Evolutionary conservation across 2,113 vertebrate species (phyloP).

Genomic region (Dunckerocampus dactyliophorus): DNA sequence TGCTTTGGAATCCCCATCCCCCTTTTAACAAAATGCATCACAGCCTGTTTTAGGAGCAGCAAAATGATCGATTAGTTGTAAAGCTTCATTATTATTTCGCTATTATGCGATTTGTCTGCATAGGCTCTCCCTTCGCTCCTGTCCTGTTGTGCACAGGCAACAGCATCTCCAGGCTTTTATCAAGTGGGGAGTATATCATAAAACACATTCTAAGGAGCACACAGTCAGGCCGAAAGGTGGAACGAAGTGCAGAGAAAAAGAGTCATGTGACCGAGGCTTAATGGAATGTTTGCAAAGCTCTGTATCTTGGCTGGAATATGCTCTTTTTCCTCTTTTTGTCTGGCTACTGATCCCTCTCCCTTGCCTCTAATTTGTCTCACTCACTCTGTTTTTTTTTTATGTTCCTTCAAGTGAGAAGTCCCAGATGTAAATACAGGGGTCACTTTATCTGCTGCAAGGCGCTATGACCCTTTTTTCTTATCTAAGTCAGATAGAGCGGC

Average conservation of each 20-base stretch:
- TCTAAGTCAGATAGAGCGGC: conserved; percentile 20
- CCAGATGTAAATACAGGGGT: conserved; percentile 34
- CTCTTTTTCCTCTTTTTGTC: conserved; percentile 8
- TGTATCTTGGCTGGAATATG: conserved; percentile 12
- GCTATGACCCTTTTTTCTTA: conserved; percentile 25
- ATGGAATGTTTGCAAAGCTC: conserved; percentile 20
- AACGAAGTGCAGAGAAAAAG: conserved; percentile 30
- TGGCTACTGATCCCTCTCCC: conserved; percentile 3
- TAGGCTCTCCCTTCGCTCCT: conserved; percentile 59
- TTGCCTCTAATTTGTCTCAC: conserved; percentile 29
- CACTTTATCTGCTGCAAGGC: conserved; percentile 34
- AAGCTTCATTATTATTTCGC: conserved; percentile 12
- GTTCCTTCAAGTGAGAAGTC: conserved; percentile 38
- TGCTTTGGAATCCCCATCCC: too few relatives aligned
- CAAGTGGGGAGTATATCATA: conserved; percentile 57
- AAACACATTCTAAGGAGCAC: conserved; percentile 54
- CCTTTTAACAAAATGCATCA: too few relatives aligned
- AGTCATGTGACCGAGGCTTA: conserved; percentile 21
- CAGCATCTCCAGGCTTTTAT: conserved; percentile 57
- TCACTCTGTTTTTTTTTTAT: conserved; percentile 25
- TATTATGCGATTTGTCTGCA: conserved; percentile 47
- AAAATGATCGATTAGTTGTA: not conserved
- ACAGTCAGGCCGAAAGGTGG: conserved; percentile 41
- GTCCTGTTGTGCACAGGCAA: conserved; percentile 61
- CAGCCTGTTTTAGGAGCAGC: not conserved